These are phyloP conservation scores for Colossoma macropomum DNA, from an alignment of 2,113 vertebrate genomes.

Conservation along the genomic window DNA sequence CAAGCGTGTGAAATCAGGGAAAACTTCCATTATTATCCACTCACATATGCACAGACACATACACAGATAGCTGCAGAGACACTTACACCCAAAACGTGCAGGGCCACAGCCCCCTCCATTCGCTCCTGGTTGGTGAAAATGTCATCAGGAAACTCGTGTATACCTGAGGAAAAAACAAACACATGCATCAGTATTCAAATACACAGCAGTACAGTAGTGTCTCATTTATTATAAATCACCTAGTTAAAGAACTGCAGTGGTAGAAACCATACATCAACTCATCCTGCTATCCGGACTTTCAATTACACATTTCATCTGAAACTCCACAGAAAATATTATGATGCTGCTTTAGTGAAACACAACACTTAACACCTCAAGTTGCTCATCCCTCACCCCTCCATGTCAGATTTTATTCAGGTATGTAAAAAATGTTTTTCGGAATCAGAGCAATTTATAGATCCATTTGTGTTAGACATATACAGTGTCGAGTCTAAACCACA, in stretches of 20 bases:
- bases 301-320: too few relatives aligned
- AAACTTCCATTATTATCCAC: neutral
- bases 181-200: conserved; percentile 13
- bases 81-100: conserved; percentile 96
- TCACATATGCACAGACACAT: neutral
- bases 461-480: too few relatives aligned
- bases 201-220: neutral
- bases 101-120: conserved; percentile 86
- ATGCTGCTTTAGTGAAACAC: neutral
- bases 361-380: too few relatives aligned
- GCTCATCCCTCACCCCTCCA: too few relatives aligned
- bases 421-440: too few relatives aligned
- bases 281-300: neutral
- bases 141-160: conserved; percentile 94
- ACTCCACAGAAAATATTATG: neutral
- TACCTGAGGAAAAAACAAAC: conserved; percentile 75
- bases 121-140: conserved; percentile 90
- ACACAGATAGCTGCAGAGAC: conserved; percentile 2
- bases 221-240: neutral
- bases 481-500: too few relatives aligned
- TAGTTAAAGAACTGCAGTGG: neutral
- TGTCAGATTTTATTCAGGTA: too few relatives aligned
- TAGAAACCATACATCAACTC: neutral
- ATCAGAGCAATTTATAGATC: too few relatives aligned
- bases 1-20: too few relatives aligned